Percentiles rank a stretch among this genome's conserved stretches.
phyloP scores from a whole-genome alignment of 2,113 vertebrate genomes.

The Lepisosteus oculatus region DNA sequence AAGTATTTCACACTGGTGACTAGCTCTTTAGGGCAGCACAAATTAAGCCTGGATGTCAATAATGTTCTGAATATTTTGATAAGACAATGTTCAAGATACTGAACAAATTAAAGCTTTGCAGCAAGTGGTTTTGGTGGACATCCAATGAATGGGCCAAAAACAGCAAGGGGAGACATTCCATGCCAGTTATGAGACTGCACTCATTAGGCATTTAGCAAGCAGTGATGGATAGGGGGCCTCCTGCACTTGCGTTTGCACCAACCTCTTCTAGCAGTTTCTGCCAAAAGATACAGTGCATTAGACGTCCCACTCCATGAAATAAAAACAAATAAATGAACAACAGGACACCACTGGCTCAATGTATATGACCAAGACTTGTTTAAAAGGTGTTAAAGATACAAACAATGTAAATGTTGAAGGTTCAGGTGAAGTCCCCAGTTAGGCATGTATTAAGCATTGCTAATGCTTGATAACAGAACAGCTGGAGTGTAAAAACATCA shows the following conservation, averaged over 20 bases:
- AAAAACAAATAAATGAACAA: slow-evolving; percentile 42
- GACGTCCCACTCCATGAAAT: slow-evolving; percentile 57
- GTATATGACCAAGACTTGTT: slow-evolving; percentile 20
- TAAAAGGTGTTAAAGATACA: no score
- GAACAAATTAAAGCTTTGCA: no score
- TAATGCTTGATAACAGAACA: not conserved
- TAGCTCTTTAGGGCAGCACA: not conserved
- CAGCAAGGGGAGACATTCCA: slow-evolving; percentile 20
- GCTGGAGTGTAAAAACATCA: not conserved
- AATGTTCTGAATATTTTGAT: no score
- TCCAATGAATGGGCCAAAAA: not conserved
- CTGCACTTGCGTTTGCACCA: slow-evolving; percentile 58
- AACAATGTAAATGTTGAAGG: no score
- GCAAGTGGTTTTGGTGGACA: no score
- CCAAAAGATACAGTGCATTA: slow-evolving; percentile 62
- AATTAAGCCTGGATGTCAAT: no score
- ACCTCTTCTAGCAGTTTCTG: slow-evolving; percentile 76
- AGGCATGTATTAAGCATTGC: no score
- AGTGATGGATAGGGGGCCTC: slow-evolving; percentile 55
- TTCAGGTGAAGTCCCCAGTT: no score
- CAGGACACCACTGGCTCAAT: slow-evolving; percentile 33
- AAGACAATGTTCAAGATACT: no score
- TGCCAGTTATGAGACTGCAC: slow-evolving; percentile 31
- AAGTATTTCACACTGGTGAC: slow-evolving; percentile 1
- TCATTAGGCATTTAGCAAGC: slow-evolving; percentile 38